These are phyloP conservation scores for Strongylocentrotus purpuratus DNA, from an alignment of 35 echinoderm and acorn worm species.

Conservation along the genomic window DNA sequence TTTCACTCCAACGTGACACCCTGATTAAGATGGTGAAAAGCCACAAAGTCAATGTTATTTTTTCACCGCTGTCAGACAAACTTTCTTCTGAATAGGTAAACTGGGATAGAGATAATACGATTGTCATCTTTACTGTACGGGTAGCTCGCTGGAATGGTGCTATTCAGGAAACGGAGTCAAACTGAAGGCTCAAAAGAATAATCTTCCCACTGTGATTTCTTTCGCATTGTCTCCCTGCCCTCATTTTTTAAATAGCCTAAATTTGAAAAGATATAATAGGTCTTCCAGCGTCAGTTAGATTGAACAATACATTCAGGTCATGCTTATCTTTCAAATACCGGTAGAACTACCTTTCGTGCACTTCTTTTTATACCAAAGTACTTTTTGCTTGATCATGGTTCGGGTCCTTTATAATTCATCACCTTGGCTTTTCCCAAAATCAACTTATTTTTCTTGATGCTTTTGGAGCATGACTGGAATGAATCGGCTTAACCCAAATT, in stretches of 20 bases:
- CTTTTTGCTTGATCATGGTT: neutral
- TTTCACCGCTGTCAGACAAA: neutral
- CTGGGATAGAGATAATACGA: neutral
- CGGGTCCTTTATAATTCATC: neutral
- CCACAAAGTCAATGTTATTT: slow-evolving; percentile 31
- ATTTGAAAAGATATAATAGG: neutral
- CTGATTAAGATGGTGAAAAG: neutral
- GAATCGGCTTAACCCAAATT: neutral
- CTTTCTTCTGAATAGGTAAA: neutral
- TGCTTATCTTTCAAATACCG: neutral
- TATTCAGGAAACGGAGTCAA: neutral
- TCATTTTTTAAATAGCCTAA: neutral
- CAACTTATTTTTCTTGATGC: neutral
- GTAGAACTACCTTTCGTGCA: neutral
- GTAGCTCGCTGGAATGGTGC: neutral
- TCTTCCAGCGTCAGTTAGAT: neutral
- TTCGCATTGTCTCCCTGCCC: neutral
- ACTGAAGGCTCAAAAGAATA: neutral
- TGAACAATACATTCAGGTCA: neutral
- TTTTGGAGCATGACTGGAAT: neutral
- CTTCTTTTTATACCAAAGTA: neutral
- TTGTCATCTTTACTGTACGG: neutral
- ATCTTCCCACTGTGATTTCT: neutral
- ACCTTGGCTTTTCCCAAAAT: neutral
- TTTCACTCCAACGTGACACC: neutral